These are phyloP conservation scores for Drosophila falleni DNA, from an alignment of 2,888 invertebrate genomes.

Conservation along the genomic window DNA sequence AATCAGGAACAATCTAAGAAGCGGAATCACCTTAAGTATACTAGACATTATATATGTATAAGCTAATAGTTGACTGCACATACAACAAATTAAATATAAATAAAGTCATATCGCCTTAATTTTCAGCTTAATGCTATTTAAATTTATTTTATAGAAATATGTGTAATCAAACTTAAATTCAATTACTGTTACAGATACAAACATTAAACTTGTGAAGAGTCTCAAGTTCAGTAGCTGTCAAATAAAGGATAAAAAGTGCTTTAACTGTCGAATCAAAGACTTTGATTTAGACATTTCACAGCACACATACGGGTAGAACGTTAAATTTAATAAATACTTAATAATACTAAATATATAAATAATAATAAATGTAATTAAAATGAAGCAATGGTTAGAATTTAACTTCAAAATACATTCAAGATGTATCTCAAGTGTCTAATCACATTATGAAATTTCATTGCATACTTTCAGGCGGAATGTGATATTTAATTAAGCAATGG, in stretches of 20 bases:
- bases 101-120: background rate
- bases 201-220: background rate
- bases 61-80: conserved; percentile 3
- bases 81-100: conserved; percentile 7
- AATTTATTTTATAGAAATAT: background rate
- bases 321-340: background rate
- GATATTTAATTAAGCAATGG: conserved; percentile 13
- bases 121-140: background rate
- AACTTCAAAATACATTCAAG: background rate
- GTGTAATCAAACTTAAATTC: background rate
- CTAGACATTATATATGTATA: background rate
- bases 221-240: background rate
- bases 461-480: background rate
- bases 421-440: background rate
- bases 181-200: too few species aligned
- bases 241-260: conserved; percentile 1
- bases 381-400: background rate
- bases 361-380: conserved; percentile 5
- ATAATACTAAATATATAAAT: background rate
- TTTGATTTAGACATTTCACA: background rate
- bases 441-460: background rate
- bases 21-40: background rate
- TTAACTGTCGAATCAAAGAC: conserved; percentile 1
- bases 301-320: background rate
- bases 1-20: background rate